Evolutionary conservation across 2,113 vertebrate genomes (phyloP).

Genomic region (Uropsilus gracilis): DNA sequence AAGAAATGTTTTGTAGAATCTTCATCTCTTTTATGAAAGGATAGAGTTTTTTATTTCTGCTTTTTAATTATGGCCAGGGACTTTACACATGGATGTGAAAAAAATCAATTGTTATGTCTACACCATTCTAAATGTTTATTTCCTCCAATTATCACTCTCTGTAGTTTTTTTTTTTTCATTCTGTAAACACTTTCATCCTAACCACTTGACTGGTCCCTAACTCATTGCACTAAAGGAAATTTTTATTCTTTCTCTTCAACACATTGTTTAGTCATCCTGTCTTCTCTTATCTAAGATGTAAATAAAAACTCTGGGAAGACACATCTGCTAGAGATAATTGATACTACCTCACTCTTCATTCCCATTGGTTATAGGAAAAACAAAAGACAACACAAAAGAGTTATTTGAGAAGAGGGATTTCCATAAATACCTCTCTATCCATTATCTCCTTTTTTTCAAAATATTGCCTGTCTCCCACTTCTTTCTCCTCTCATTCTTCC

Average conservation of each 20-base stretch:
- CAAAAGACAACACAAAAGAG: too few species aligned
- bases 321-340: slow-evolving; percentile 35
- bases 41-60: background rate
- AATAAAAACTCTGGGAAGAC: background rate
- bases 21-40: background rate
- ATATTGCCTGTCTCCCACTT: background rate
- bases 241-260: background rate
- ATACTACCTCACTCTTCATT: background rate
- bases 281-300: background rate
- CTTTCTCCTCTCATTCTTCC: background rate
- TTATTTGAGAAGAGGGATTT: slow-evolving; percentile 13
- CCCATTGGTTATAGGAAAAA: background rate
- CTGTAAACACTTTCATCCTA: background rate
- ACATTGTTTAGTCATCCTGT: background rate
- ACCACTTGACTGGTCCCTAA: background rate
- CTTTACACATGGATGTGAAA: background rate
- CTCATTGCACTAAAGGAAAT: background rate
- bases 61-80: too few species aligned
- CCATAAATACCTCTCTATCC: background rate
- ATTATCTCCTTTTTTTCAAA: too few species aligned
- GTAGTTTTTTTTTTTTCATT: background rate
- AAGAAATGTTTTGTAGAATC: background rate
- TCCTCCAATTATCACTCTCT: background rate
- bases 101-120: background rate
- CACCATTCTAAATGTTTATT: background rate